Evolutionary conservation across 2,797 vertebrate species (phyloP).

Genomic region (Scarus forsteni): DNA sequence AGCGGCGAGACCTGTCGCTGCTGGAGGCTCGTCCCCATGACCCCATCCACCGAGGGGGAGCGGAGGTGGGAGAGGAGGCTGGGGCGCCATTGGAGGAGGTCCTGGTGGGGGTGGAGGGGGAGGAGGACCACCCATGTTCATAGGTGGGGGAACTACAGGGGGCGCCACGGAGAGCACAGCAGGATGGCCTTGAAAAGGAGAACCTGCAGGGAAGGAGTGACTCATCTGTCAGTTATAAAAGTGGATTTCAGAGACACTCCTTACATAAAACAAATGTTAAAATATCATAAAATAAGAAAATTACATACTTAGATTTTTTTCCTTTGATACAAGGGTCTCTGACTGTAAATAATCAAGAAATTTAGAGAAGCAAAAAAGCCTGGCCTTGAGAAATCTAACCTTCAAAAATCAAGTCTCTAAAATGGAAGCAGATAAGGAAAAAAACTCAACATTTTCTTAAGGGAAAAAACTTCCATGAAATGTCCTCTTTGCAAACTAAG

Average conservation of each 20-base stretch:
- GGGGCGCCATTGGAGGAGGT: constrained; percentile 85
- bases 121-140: constrained; percentile 81
- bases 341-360: too few relatives aligned
- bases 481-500: too few relatives aligned
- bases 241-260: neutral
- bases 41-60: constrained; percentile 77
- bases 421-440: too few relatives aligned
- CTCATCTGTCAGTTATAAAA: neutral
- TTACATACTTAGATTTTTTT: too few relatives aligned
- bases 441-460: too few relatives aligned
- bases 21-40: constrained; percentile 85
- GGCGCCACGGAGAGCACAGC: constrained; percentile 86
- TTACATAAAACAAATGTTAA: neutral
- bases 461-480: too few relatives aligned
- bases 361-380: too few relatives aligned
- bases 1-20: constrained; percentile 91
- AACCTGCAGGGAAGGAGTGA: constrained; percentile 80
- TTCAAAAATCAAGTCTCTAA: too few relatives aligned
- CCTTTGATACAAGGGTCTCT: too few relatives aligned
- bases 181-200: constrained; percentile 92
- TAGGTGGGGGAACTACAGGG: constrained; percentile 84
- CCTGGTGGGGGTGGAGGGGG: constrained; percentile 82
- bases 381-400: too few relatives aligned
- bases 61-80: constrained; percentile 86
- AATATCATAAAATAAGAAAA: too few relatives aligned